A percentile compares a stretch with the other conserved stretches of the same genome.
These are phyloP conservation scores for Acropternis orthonyx DNA, from an alignment of 2,797 vertebrate species.

Conservation along the genomic window DNA sequence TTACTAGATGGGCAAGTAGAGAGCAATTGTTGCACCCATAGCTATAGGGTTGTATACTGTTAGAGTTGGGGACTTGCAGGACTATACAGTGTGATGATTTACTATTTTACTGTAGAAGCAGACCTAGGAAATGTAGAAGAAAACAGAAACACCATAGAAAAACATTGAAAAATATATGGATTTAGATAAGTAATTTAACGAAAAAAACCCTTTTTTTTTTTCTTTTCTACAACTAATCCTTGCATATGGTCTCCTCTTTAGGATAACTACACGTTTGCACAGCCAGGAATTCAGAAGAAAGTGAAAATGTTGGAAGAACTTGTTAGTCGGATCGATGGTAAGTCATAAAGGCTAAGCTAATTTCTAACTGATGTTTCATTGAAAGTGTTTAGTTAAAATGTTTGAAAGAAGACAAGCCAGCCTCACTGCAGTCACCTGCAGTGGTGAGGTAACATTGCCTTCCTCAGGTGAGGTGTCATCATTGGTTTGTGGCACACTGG, in stretches of 20 bases:
- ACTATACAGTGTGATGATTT: not conserved
- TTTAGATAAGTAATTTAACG: not conserved
- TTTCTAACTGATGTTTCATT: not conserved
- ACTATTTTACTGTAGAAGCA: not conserved
- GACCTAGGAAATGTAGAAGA: not conserved
- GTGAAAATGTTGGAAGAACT: constrained; percentile 93
- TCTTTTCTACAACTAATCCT: not conserved
- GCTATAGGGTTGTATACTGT: not conserved
- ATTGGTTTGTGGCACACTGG: constrained; percentile 34
- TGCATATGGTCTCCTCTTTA: constrained; percentile 42
- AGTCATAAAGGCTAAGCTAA: constrained; percentile 62
- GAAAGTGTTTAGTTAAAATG: not conserved
- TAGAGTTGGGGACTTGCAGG: not conserved
- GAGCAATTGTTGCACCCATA: not conserved
- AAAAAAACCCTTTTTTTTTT: not conserved
- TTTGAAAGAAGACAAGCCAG: not conserved
- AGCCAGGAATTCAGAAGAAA: constrained; percentile 96
- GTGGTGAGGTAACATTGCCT: not conserved
- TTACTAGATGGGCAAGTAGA: not conserved
- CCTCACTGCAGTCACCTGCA: not conserved
- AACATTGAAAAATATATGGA: not conserved
- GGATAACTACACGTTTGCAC: constrained; percentile 96
- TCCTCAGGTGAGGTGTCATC: constrained; percentile 28
- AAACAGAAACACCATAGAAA: not conserved
- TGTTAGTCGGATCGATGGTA: constrained; percentile 95